Evolutionary conservation across 2,797 vertebrate species (phyloP).

Genomic region (Choloepus didactylus): DNA sequence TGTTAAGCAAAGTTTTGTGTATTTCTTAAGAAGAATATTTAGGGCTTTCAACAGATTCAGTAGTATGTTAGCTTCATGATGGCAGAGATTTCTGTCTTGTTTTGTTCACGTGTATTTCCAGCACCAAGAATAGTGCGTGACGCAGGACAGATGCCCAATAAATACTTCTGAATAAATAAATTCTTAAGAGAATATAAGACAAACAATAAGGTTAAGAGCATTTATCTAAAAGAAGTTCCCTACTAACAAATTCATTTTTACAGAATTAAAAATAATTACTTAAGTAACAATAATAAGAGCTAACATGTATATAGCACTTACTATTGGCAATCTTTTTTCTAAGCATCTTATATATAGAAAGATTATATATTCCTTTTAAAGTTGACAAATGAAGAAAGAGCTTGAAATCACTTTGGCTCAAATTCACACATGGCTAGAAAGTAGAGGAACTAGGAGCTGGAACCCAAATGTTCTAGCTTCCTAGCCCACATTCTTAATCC

Average conservation of each 20-base stretch:
- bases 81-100: not conserved
- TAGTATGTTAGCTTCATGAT: not conserved
- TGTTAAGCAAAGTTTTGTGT: not conserved
- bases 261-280: constrained; percentile 32
- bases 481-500: not conserved
- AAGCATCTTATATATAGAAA: not conserved
- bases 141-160: not conserved
- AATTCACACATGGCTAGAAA: not conserved
- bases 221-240: not conserved
- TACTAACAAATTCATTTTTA: constrained; percentile 1
- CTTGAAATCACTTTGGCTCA: not conserved
- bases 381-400: constrained; percentile 1
- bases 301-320: not conserved
- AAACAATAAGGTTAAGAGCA: not conserved
- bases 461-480: not conserved
- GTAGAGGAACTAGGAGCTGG: not conserved
- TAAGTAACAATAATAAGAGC: not conserved
- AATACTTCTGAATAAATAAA: not conserved
- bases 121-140: not conserved
- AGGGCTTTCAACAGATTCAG: not conserved
- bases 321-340: not conserved
- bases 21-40: not conserved
- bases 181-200: not conserved
- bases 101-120: not conserved
- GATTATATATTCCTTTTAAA: not conserved